Base-by-base conservation (phyloP, 2,113 vertebrate species). In the Chlorodrepanis virens region DNA sequence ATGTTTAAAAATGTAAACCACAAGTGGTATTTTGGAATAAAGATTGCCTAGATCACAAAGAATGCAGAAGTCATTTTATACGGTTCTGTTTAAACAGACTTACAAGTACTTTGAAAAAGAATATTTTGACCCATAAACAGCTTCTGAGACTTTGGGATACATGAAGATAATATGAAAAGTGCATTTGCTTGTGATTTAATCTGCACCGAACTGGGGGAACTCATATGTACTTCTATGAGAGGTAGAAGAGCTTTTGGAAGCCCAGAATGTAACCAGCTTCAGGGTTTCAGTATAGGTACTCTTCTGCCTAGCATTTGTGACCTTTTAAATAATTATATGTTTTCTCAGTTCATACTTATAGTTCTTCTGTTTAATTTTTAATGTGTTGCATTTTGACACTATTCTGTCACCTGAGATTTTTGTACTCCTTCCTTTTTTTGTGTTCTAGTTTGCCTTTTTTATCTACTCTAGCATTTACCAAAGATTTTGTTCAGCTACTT, bases 161-260 rank as follows among this genome's bases (percentile, higher is more conserved):
- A 13, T 80, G 63, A 68, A 71, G 10, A 5, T 24, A 6, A 6
- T 56, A 1, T 40, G 53, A 37, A 61, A 65, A 7, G n/a, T 33
- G 29, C 31, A 25, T 82, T 72, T 84, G 11, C 33, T 94, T 78
- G 12, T 82, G 4, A 21, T 93, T 61, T 68, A 54, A 35, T 39
- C 18, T 72, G 23, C 27, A 17, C 2, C 10, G 1, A 35, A 12
- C 14, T 42, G 5, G 5, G 7, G 7, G 2, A 18, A 22, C 13
- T 17, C 13, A 7, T 14, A 1, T 22, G 14, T 39, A 10, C 23
- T 65, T 79, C 22, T 57, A 2, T 47, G 47, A 49, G 50, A 74
- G 22, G 5, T 3, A 15, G 22, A 63, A 75, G 9, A 65, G 31
- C 45, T 61, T 88, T 76, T 59, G 59, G 71, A 56, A 76, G 23